Evolutionary conservation across 2,797 vertebrate species (phyloP).

Genomic region (Ctenopoma kingsleyae): DNA sequence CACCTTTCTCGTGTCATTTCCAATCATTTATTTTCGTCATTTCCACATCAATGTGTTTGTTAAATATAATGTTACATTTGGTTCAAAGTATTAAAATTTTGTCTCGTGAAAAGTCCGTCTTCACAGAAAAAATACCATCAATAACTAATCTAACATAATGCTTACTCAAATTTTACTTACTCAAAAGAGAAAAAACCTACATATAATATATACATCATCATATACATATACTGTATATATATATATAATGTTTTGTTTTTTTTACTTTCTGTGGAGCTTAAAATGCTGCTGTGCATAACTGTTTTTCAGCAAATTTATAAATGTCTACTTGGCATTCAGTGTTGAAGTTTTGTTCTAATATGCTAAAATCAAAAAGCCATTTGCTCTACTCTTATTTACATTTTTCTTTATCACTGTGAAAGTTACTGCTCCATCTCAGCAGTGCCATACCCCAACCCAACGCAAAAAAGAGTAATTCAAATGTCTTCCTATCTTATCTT

Average conservation of each 20-base stretch:
- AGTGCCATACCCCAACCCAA: not conserved
- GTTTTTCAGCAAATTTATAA: not conserved
- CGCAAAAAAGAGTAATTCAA: conserved; percentile 31
- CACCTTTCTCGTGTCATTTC: not conserved
- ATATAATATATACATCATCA: too few relatives aligned
- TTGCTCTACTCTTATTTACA: conserved; percentile 20
- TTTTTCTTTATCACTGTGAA: not conserved
- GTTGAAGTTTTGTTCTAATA: conserved; percentile 15
- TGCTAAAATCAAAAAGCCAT: conserved; percentile 9
- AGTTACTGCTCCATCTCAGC: conserved; percentile 2
- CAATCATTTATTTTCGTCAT: not conserved
- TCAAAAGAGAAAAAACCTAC: too few relatives aligned
- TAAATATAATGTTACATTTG: not conserved
- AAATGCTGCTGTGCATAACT: conserved; percentile 8
- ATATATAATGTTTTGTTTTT: not conserved
- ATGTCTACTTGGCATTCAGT: not conserved
- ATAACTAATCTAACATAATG: too few relatives aligned
- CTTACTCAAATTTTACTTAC: too few relatives aligned
- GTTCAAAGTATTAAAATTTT: not conserved
- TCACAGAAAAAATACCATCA: too few relatives aligned
- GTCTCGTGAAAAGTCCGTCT: too few relatives aligned
- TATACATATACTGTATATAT: too few relatives aligned
- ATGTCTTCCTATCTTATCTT: conserved; percentile 44
- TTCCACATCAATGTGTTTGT: not conserved
- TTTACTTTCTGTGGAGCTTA: not conserved